Evolutionary conservation across 2,113 vertebrate genomes (phyloP), one percentile per base, ranked within the genome.

Genomic region (Sisor rabdophorus): DNA sequence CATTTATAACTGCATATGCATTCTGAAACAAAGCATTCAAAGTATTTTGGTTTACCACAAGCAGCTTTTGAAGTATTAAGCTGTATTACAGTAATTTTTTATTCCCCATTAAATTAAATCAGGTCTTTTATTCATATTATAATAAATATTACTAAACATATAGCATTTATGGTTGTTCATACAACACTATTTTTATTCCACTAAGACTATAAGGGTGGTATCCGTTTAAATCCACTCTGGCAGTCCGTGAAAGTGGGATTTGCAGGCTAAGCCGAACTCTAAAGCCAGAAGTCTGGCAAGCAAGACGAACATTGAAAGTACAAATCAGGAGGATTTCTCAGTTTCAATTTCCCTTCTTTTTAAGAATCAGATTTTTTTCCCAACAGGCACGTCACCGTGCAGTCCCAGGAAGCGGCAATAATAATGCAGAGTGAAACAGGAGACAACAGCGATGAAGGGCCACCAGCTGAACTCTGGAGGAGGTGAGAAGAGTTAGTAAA

Each of bases 161-260:
- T 24, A 50, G 16, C 64, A 73, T 74, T 82, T 74, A n/a, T 47
- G 36, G 75, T 63, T 74, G 56, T 69, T 69, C 47, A 30, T 7
- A 17, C 55, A 69, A 58, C n/a, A 28, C 65, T 56, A 40, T 79
- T 69, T 70, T 70, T 69, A 70, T 69, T 80, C 68, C 68, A 64
- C 61, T 20, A 53, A 70, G 70, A 52, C 55, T 24, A 56, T 12
- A 15, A 73, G 44, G 71, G 74, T 59, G 74, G 76, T 59, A 44
- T 36, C 69, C 75, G 52, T 32, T 53, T 78, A 78, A 82, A 83
- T 83, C 79, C 75, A 71, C 67, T 78, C 61, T 78, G 81, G 75
- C 81, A 80, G 52, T 60, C 77, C 71, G 59, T 75, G 72, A 78
- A 83, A 68, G 63, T 72, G 59, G 76, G 74, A 82, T 80, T 82